phyloP scores from a whole-genome alignment of 2,113 vertebrate genomes.

The Rhea pennata region DNA sequence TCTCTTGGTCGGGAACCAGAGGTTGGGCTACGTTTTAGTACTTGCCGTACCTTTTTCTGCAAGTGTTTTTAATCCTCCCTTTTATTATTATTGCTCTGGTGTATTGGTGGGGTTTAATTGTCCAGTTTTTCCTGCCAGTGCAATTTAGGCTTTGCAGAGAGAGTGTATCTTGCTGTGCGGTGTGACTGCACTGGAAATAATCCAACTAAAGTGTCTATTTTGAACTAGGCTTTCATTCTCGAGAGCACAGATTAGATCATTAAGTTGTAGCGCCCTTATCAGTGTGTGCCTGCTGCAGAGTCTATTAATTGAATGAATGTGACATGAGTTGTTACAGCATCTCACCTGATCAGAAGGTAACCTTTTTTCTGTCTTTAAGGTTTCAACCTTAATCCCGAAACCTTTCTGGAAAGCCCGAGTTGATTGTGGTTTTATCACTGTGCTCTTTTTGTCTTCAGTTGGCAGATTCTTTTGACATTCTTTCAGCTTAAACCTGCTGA shows the following conservation, averaged over 20 bases:
- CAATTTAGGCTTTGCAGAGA: constrained; percentile 1
- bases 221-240: constrained; percentile 19
- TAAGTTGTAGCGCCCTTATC: constrained; percentile 59
- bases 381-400: constrained; percentile 51
- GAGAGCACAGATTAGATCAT: constrained; percentile 73
- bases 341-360: constrained; percentile 42
- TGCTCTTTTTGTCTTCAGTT: constrained; percentile 20
- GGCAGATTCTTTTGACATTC: not conserved
- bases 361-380: constrained; percentile 36
- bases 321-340: constrained; percentile 21
- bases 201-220: constrained; percentile 13
- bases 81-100: not conserved
- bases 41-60: not conserved
- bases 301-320: constrained; percentile 62
- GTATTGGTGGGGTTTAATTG: not conserved
- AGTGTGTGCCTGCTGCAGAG: constrained; percentile 54
- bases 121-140: not conserved
- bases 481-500: not conserved
- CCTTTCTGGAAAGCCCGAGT: not conserved
- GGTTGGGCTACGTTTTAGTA: not conserved
- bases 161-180: not conserved
- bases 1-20: not conserved
- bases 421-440: not conserved
- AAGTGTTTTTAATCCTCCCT: not conserved
- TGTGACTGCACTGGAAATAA: constrained; percentile 32